These are phyloP conservation scores for Acipenser transmontanus DNA, from an alignment of 2,797 vertebrate genomes.

Conservation along the genomic window DNA sequence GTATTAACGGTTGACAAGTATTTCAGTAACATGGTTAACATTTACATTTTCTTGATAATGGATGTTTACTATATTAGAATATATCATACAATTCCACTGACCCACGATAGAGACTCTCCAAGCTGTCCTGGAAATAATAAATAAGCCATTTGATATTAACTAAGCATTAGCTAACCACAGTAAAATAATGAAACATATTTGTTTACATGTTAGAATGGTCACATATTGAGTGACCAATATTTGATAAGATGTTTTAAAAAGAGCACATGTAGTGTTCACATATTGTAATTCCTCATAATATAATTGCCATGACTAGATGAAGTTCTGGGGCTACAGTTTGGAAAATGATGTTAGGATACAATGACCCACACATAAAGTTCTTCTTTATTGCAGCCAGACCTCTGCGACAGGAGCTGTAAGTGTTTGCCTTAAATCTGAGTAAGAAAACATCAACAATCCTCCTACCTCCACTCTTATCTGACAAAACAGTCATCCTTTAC, in stretches of 20 bases:
- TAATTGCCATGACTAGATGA: too few relatives aligned
- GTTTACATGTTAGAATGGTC: too few relatives aligned
- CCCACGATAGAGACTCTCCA: background rate
- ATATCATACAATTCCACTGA: background rate
- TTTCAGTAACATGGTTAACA: background rate
- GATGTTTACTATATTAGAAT: background rate
- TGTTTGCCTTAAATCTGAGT: constrained; percentile 81
- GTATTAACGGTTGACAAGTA: background rate
- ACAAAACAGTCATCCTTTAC: constrained; percentile 71
- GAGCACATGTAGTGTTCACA: background rate
- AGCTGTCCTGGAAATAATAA: too few relatives aligned
- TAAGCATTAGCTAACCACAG: too few relatives aligned
- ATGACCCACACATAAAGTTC: background rate
- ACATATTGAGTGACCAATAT: too few relatives aligned
- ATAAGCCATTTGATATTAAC: too few relatives aligned
- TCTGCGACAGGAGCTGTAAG: constrained; percentile 66
- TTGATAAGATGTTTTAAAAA: too few relatives aligned
- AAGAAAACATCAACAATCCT: constrained; percentile 45
- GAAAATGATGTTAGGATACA: too few relatives aligned
- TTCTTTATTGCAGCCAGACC: constrained; percentile 39
- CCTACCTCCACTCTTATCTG: constrained; percentile 46
- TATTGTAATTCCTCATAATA: constrained; percentile 3
- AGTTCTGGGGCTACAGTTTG: too few relatives aligned
- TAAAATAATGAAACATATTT: too few relatives aligned
- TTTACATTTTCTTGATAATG: background rate